A percentile compares a stretch with the other conserved stretches of the same genome.
phyloP scores from a whole-genome alignment of 2,797 vertebrate species.

The Yasuhikotakia modesta region DNA sequence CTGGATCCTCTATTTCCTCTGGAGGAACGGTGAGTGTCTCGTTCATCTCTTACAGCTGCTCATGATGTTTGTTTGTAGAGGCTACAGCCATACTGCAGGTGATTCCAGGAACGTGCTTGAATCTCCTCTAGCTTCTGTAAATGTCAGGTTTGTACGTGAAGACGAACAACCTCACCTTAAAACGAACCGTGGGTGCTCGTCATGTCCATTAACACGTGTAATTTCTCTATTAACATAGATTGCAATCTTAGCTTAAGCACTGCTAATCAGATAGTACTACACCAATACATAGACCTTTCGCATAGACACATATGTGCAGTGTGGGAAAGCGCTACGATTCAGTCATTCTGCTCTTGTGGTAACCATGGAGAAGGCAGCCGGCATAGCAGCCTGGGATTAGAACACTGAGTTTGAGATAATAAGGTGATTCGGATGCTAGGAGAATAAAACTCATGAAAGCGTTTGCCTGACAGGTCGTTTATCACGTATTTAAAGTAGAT shows the following conservation, averaged over 20 bases:
- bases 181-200: no score
- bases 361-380: conserved; percentile 72
- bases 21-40: conserved; percentile 69
- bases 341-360: conserved; percentile 73
- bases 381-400: conserved; percentile 62
- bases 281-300: conserved; percentile 13
- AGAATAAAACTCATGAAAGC: conserved; percentile 52
- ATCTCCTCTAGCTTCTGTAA: background rate
- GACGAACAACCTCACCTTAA: background rate
- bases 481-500: conserved; percentile 56
- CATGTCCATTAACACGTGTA: conserved; percentile 21
- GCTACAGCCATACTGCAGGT: conserved; percentile 18
- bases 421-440: conserved; percentile 61
- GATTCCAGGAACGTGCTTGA: background rate
- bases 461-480: conserved; percentile 56
- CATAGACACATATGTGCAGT: conserved; percentile 48
- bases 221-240: background rate
- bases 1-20: conserved; percentile 67
- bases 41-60: background rate
- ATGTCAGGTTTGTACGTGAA: conserved; percentile 43
- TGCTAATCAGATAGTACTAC: background rate
- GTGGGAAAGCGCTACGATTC: conserved; percentile 65
- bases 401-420: conserved; percentile 57
- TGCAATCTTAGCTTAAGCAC: background rate
- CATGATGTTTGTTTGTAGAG: background rate